Conservation (phyloP, 2,888 invertebrate genomes). For the Rhamnusium bicolor region DNA sequence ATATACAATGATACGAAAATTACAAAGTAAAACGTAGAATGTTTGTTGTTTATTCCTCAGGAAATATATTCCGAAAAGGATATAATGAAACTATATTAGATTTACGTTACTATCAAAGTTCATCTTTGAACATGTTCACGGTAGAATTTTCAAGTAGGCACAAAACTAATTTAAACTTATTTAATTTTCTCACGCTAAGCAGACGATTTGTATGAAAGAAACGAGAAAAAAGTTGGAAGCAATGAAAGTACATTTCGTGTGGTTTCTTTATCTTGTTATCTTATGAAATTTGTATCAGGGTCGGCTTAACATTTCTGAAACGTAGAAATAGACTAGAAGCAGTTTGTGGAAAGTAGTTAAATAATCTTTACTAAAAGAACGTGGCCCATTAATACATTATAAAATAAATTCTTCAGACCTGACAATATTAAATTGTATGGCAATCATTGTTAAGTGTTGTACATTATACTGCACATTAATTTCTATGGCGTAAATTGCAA, state of each 20-base stretch:
- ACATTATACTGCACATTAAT: too few relatives aligned
- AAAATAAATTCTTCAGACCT: too few relatives aligned
- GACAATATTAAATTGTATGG: too few relatives aligned
- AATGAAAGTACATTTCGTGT: constrained; percentile 9
- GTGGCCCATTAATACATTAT: too few relatives aligned
- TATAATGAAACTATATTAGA: background rate
- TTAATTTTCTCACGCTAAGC: constrained; percentile 41
- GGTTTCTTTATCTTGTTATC: constrained; percentile 11
- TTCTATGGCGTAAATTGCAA: too few relatives aligned
- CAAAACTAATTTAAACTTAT: constrained; percentile 47
- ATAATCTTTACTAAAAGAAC: too few relatives aligned
- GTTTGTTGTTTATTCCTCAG: background rate
- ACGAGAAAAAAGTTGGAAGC: constrained; percentile 27
- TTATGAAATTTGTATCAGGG: background rate
- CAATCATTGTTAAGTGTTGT: too few relatives aligned
- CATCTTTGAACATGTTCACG: constrained; percentile 26
- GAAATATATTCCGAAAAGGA: background rate
- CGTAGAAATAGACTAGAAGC: background rate
- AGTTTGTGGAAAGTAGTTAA: too few relatives aligned
- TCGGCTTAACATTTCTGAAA: background rate
- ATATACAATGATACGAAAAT: too few relatives aligned
- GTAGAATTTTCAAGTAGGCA: constrained; percentile 25
- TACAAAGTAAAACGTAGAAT: too few relatives aligned
- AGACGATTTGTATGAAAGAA: constrained; percentile 34
- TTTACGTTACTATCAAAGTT: constrained; percentile 6